Evolutionary conservation across 1,140 invertebrate species (phyloP).

Genomic region (Drosophila bocqueti): DNA sequence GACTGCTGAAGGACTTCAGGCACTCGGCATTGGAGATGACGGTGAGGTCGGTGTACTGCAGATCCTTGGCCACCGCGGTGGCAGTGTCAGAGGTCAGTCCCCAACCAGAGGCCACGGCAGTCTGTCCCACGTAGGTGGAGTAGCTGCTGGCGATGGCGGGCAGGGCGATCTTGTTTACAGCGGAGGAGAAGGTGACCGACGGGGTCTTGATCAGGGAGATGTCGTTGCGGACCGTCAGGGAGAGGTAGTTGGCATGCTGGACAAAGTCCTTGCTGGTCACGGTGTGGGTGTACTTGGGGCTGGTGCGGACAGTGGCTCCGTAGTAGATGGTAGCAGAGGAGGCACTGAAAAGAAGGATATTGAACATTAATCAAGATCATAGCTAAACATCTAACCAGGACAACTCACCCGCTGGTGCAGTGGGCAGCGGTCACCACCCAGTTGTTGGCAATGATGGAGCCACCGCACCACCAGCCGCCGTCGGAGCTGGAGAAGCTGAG

Average conservation of each 20-base stretch:
- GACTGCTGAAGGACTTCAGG: slow-evolving; percentile 8
- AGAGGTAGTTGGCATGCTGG: slow-evolving; percentile 47
- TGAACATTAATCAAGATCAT: neutral
- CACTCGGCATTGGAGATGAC: slow-evolving; percentile 30
- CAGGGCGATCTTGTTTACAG: slow-evolving; percentile 30
- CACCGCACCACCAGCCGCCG: slow-evolving; percentile 86
- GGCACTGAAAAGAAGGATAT: slow-evolving; percentile 4
- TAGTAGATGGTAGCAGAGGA: slow-evolving; percentile 36
- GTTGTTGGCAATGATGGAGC: slow-evolving; percentile 86
- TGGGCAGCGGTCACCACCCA: slow-evolving; percentile 88
- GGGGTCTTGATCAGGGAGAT: slow-evolving; percentile 44
- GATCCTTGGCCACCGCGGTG: slow-evolving; percentile 1
- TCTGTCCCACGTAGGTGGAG: slow-evolving; percentile 32
- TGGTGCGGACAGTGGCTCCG: slow-evolving; percentile 48
- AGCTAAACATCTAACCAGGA: neutral
- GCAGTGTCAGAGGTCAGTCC: slow-evolving; percentile 35
- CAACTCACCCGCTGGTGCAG: slow-evolving; percentile 78
- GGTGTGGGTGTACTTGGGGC: slow-evolving; percentile 38
- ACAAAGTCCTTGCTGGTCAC: slow-evolving; percentile 41
- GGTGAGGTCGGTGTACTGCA: slow-evolving; percentile 31
- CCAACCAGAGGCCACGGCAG: slow-evolving; percentile 46
- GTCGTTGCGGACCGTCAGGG: slow-evolving; percentile 30
- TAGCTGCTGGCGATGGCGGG: slow-evolving; percentile 30
- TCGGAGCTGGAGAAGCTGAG: slow-evolving; percentile 78
- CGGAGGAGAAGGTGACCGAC: neutral